Conservation (phyloP, 1,140 invertebrate genomes). For the Thaumatotibia leucotreta region DNA sequence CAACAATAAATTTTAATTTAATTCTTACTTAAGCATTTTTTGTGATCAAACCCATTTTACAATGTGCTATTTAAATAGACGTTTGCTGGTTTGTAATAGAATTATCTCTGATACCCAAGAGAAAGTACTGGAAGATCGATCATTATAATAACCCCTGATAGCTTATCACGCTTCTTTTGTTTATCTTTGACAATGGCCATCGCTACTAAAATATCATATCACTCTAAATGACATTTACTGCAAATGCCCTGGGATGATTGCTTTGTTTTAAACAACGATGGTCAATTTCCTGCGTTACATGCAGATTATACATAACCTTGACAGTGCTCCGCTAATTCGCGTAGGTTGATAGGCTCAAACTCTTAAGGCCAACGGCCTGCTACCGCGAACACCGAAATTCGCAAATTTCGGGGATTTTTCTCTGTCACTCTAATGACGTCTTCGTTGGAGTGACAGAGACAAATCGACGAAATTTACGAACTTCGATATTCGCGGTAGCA, state of each 20-base stretch:
- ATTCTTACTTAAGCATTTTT: no score
- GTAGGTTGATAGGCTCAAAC: no score
- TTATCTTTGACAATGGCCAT: neutral
- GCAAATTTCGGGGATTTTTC: no score
- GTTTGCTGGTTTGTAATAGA: neutral
- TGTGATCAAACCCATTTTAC: neutral
- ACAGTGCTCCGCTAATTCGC: slow-evolving; percentile 35
- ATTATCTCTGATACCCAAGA: neutral
- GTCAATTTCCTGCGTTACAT: slow-evolving; percentile 24
- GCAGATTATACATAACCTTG: slow-evolving; percentile 24
- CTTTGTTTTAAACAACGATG: slow-evolving; percentile 19
- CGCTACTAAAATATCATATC: neutral
- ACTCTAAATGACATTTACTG: neutral
- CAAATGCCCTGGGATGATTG: slow-evolving; percentile 13
- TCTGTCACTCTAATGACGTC: no score
- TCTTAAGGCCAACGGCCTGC: slow-evolving; percentile 40
- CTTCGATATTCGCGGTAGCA: no score
- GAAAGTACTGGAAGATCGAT: slow-evolving; percentile 1
- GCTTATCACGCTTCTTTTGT: slow-evolving; percentile 18
- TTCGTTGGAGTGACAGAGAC: no score
- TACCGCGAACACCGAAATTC: no score
- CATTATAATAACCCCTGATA: slow-evolving; percentile 15
- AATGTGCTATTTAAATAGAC: no score
- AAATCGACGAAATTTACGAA: no score
- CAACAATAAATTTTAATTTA: no score